These are phyloP conservation scores for Amphiduros pacificus DNA, from an alignment of 2,888 invertebrate genomes.

Conservation along the genomic window DNA sequence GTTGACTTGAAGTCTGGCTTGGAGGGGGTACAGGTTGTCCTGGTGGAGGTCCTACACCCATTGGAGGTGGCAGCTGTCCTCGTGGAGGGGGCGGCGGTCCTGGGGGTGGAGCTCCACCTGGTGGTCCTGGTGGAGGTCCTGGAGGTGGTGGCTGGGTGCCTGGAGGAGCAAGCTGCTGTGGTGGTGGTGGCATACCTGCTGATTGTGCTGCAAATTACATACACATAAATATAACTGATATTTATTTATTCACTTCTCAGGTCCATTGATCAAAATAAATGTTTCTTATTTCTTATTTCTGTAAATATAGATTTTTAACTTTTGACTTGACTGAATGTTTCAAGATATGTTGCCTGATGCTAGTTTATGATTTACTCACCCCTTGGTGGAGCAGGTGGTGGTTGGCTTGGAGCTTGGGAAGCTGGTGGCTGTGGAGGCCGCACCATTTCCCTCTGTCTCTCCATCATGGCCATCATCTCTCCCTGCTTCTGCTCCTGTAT, in stretches of 20 bases:
- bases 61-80: conserved; percentile 21
- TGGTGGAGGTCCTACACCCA: conserved; percentile 26
- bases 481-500: conserved; percentile 29
- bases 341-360: not conserved
- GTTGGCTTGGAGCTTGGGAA: not conserved
- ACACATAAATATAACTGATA: no score
- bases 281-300: not conserved
- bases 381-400: not conserved
- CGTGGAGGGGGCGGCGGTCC: no score
- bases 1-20: conserved; percentile 7
- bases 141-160: conserved; percentile 9
- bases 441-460: conserved; percentile 35
- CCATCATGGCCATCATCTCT: conserved; percentile 46
- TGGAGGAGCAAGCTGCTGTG: not conserved
- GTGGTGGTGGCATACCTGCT: not conserved
- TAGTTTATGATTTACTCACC: no score
- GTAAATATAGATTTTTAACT: not conserved
- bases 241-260: no score
- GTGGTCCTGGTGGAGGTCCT: conserved; percentile 1
- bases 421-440: not conserved
- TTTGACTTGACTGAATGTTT: not conserved
- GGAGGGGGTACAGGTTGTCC: no score
- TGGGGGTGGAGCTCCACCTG: conserved; percentile 2
- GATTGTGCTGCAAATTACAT: no score
- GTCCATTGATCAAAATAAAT: not conserved